Evolutionary conservation across 2,113 vertebrate genomes (phyloP).

Genomic region (Dipodomys stephensi): DNA sequence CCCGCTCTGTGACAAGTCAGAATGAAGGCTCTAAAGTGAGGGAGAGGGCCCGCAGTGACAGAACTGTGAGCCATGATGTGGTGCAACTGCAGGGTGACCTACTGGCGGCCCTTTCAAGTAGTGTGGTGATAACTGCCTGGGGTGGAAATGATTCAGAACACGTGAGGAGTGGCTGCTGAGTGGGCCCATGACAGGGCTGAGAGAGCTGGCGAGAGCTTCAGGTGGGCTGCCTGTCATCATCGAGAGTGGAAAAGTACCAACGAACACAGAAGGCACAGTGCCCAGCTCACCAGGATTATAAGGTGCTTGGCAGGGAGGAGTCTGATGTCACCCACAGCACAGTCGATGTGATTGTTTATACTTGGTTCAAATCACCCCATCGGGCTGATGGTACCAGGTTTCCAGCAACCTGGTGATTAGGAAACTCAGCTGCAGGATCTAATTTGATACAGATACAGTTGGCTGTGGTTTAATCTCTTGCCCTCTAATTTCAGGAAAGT

Average conservation of each 20-base stretch:
- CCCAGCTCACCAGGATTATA: background rate
- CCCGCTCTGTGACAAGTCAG: background rate
- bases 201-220: too few relatives aligned
- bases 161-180: background rate
- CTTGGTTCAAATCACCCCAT: background rate
- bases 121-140: background rate
- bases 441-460: fast-evolving
- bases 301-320: background rate
- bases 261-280: too few relatives aligned
- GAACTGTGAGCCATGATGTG: background rate
- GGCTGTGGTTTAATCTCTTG: background rate
- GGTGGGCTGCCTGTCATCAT: background rate
- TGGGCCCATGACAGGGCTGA: background rate
- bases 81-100: background rate
- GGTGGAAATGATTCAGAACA: background rate
- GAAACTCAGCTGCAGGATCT: background rate
- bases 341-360: background rate
- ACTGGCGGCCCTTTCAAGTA: background rate
- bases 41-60: too few relatives aligned
- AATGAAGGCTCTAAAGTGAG: fast-evolving
- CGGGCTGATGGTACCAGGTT: background rate
- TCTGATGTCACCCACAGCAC: background rate
- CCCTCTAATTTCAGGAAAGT: background rate
- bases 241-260: background rate
- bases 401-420: background rate